These are phyloP conservation scores for Bradypus variegatus DNA, from an alignment of 2,797 vertebrate genomes.

Conservation along the genomic window DNA sequence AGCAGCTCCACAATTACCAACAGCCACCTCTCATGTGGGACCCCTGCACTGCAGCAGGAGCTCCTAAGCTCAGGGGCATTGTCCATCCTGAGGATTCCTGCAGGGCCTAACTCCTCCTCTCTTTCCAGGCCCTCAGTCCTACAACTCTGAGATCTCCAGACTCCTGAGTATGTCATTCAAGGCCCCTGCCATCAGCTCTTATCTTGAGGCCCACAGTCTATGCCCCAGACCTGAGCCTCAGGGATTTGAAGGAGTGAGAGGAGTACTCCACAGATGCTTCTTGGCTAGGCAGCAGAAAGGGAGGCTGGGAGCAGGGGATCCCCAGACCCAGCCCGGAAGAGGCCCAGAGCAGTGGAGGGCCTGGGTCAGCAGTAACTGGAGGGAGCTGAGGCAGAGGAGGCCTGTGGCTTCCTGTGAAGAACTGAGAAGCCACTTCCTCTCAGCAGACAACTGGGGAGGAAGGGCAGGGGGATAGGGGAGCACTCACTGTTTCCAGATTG, in stretches of 20 bases:
- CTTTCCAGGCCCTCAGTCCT: background rate
- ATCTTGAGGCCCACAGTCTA: background rate
- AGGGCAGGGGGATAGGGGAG: conserved; percentile 14
- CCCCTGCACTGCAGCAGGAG: background rate
- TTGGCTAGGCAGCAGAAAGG: background rate
- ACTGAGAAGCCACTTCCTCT: conserved; percentile 59
- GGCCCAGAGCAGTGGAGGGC: background rate
- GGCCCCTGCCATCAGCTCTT: background rate
- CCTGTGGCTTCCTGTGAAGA: conserved; percentile 61
- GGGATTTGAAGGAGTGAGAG: background rate
- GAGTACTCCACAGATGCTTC: background rate
- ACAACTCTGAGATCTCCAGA: background rate
- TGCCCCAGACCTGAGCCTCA: background rate
- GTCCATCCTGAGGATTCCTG: background rate
- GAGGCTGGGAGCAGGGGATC: background rate
- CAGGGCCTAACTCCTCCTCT: background rate
- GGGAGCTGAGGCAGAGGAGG: conserved; percentile 38
- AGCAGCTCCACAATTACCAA: background rate
- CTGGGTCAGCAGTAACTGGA: conserved; percentile 26
- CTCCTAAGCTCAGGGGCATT: background rate
- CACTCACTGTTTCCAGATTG: background rate
- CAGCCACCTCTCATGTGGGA: background rate
- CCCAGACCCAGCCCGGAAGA: background rate
- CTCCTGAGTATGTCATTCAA: background rate
- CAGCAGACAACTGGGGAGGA: conserved; percentile 46